phyloP scores from a whole-genome alignment of 2,797 vertebrate species.

The Hydrolagus colliei region DNA sequence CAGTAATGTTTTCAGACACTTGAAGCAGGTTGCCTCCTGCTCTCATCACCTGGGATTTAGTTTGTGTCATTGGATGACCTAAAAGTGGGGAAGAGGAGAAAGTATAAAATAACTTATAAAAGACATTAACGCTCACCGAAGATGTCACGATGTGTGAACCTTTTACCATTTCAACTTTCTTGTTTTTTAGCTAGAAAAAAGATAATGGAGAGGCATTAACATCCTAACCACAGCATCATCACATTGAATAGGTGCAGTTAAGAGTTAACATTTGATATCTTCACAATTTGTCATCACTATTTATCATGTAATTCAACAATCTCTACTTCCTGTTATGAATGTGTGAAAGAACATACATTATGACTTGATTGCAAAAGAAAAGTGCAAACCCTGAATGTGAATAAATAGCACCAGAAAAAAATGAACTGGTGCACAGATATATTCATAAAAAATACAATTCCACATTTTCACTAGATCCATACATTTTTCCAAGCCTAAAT shows the following conservation, averaged over 20 bases:
- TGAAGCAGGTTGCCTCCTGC: not conserved
- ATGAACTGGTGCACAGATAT: not conserved
- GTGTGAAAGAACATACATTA: not conserved
- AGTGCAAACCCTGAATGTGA: not conserved
- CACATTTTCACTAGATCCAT: no score
- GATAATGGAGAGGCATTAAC: conserved; percentile 23
- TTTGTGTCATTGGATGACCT: conserved; percentile 21
- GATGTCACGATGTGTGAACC: conserved; percentile 28
- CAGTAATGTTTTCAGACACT: not conserved
- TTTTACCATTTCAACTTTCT: conserved; percentile 28
- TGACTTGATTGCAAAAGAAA: not conserved
- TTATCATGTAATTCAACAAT: not conserved
- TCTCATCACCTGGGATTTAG: not conserved
- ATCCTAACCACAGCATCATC: conserved; percentile 8
- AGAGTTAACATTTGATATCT: conserved; percentile 21
- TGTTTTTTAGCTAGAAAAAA: conserved; percentile 32
- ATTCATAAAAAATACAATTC: not conserved
- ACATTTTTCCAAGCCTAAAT: not conserved
- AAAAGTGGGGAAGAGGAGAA: conserved; percentile 24
- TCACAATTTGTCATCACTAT: not conserved
- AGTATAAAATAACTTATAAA: conserved; percentile 21
- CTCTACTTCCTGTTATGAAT: not conserved
- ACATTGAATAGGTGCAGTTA: conserved; percentile 12
- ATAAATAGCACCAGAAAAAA: conserved; percentile 27
- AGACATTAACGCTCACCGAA: conserved; percentile 28